These are phyloP conservation scores for Drosophila bifasciata DNA, from an alignment of 1,140 invertebrate genomes.

Conservation along the genomic window DNA sequence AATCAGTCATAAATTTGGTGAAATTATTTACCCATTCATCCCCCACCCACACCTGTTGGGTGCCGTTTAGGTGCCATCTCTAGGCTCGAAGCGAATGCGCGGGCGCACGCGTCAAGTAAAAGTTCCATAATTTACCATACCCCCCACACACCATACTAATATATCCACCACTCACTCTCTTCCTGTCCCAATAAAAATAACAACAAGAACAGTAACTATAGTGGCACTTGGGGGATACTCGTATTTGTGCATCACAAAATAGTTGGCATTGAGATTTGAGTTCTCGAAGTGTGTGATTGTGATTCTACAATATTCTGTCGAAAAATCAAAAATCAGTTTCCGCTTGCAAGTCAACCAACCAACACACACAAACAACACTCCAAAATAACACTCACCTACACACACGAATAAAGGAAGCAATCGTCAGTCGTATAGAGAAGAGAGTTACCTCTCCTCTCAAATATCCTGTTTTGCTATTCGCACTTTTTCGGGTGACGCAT, in stretches of 20 bases:
- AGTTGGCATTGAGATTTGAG: constrained; percentile 50
- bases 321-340: no score
- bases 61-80: constrained; percentile 5
- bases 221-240: neutral
- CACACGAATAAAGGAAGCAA: no score
- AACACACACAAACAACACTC: no score
- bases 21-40: constrained; percentile 44
- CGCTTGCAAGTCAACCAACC: no score
- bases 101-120: constrained; percentile 44
- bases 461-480: constrained; percentile 12
- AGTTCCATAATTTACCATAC: constrained; percentile 39
- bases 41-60: neutral
- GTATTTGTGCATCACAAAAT: constrained; percentile 8
- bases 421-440: no score
- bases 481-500: constrained; percentile 21
- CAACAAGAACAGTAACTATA: neutral
- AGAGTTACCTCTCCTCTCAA: neutral
- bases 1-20: constrained; percentile 60
- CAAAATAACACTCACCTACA: no score
- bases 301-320: constrained; percentile 21
- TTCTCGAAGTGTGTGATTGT: constrained; percentile 35
- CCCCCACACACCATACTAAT: neutral
- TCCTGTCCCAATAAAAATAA: no score
- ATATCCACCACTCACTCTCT: constrained; percentile 13
- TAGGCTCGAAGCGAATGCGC: constrained; percentile 19